These are phyloP conservation scores for Gobius niger DNA, from an alignment of 2,113 vertebrate genomes.

Conservation along the genomic window DNA sequence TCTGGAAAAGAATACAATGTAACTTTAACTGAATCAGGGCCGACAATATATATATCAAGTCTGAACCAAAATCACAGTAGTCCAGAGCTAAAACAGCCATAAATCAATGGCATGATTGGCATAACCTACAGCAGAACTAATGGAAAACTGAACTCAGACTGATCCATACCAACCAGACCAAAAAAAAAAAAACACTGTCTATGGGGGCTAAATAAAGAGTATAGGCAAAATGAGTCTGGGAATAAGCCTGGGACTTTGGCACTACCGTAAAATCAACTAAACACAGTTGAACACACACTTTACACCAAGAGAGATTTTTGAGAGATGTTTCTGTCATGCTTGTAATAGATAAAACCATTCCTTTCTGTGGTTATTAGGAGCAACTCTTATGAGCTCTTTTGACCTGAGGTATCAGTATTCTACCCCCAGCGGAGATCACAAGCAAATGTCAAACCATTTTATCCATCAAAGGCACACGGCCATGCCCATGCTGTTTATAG, in stretches of 20 bases:
- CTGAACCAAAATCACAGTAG: neutral
- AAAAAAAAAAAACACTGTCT: too few relatives aligned
- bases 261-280: neutral
- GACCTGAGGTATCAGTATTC: slow-evolving; percentile 53
- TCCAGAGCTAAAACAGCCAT: neutral
- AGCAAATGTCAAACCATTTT: slow-evolving; percentile 73
- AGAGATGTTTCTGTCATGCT: slow-evolving; percentile 11
- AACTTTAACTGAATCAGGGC: too few relatives aligned
- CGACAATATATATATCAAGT: neutral
- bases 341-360: slow-evolving; percentile 29
- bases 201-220: neutral
- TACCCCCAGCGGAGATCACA: slow-evolving; percentile 64
- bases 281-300: neutral
- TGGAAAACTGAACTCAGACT: too few relatives aligned
- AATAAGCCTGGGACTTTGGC: neutral
- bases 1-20: too few relatives aligned
- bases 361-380: slow-evolving; percentile 40
- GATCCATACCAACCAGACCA: neutral
- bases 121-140: neutral
- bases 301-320: neutral
- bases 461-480: slow-evolving; percentile 61
- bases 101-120: neutral
- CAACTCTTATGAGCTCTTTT: slow-evolving; percentile 27
- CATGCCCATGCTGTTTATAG: slow-evolving; percentile 58
- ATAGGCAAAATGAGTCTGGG: neutral